phyloP scores from a whole-genome alignment of 2,113 vertebrate species.

The Tachuris rubrigastra region DNA sequence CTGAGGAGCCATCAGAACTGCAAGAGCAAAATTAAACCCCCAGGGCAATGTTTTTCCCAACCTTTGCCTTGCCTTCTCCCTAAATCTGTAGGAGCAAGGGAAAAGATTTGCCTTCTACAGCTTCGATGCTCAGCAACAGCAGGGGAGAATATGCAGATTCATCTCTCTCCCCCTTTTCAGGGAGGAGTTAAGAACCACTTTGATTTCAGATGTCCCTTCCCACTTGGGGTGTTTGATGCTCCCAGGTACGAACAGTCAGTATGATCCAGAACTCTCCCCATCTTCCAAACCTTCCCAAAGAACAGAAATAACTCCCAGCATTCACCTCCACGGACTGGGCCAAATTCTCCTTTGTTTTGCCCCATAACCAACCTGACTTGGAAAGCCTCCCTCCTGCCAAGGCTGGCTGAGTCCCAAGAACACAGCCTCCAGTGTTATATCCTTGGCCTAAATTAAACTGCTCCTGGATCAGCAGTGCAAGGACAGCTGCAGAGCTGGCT shows the following conservation, averaged over 20 bases:
- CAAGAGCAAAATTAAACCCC: not conserved
- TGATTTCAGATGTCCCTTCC: not conserved
- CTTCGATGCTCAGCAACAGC: not conserved
- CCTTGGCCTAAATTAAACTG: conserved; percentile 11
- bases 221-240: not conserved
- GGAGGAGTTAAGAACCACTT: not conserved
- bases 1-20: not conserved
- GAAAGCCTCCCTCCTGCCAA: not conserved
- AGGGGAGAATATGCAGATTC: not conserved
- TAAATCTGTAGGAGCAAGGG: not conserved
- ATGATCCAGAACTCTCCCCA: not conserved
- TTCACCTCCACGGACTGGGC: not conserved
- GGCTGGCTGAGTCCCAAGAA: not conserved
- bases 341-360: not conserved
- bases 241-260: not conserved
- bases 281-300: not conserved
- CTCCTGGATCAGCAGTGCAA: not conserved
- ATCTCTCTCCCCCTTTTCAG: not conserved
- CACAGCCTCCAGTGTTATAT: not conserved
- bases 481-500: conserved; percentile 13
- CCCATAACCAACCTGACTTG: not conserved
- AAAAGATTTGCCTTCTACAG: not conserved
- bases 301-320: not conserved
- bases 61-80: not conserved
- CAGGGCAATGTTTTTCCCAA: not conserved